These are phyloP conservation scores for Psix sp. DNA, from an alignment of 1,140 invertebrate genomes.

Conservation along the genomic window DNA sequence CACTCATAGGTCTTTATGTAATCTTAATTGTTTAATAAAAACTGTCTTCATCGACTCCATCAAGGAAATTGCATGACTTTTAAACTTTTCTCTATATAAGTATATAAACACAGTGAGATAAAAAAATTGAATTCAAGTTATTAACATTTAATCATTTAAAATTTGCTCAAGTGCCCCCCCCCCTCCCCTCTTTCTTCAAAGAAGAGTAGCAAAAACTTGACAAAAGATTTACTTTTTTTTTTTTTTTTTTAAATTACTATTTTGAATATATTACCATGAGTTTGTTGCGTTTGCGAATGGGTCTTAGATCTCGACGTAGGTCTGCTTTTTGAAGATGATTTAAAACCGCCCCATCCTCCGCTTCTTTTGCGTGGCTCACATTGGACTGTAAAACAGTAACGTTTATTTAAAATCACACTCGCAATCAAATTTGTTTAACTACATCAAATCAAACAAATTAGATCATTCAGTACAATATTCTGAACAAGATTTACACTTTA, in stretches of 20 bases:
- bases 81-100: too few relatives aligned
- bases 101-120: too few relatives aligned
- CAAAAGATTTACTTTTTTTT: neutral
- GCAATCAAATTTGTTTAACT: too few relatives aligned
- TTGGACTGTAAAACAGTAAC: slow-evolving; percentile 19
- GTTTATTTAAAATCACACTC: neutral
- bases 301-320: slow-evolving; percentile 33
- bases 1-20: slow-evolving; percentile 11
- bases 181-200: too few relatives aligned
- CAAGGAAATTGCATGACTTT: slow-evolving; percentile 7
- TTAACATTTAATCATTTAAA: too few relatives aligned
- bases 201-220: too few relatives aligned
- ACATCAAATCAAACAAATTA: too few relatives aligned
- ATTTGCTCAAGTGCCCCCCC: too few relatives aligned
- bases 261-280: slow-evolving; percentile 24
- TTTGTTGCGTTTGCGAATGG: slow-evolving; percentile 13
- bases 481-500: too few relatives aligned
- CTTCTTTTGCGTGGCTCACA: slow-evolving; percentile 59
- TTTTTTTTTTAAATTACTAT: neutral
- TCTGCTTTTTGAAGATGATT: slow-evolving; percentile 48
- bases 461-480: too few relatives aligned
- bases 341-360: slow-evolving; percentile 55
- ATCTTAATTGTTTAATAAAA: slow-evolving; percentile 5
- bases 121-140: too few relatives aligned
- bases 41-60: neutral